phyloP scores from a whole-genome alignment of 2,113 vertebrate genomes.

The Hirundichthys speculiger region DNA sequence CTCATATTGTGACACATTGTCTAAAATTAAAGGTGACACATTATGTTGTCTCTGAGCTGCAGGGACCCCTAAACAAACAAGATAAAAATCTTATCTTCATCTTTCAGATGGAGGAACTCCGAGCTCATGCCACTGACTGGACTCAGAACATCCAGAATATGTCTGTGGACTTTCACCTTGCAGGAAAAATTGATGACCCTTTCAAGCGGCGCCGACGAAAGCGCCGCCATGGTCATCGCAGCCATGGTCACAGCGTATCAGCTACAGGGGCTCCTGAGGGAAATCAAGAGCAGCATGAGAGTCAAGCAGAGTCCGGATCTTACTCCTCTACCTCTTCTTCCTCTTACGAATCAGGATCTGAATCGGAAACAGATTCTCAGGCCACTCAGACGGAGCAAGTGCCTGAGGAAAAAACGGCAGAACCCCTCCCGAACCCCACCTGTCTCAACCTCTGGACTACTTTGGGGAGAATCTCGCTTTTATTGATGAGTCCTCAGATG shows the following conservation, averaged over 20 bases:
- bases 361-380: slow-evolving; percentile 73
- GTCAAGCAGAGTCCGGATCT: slow-evolving; percentile 67
- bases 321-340: slow-evolving; percentile 68
- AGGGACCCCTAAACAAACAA: neutral
- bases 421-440: slow-evolving; percentile 38
- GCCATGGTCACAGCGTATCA: slow-evolving; percentile 44
- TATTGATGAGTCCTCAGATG: slow-evolving; percentile 91
- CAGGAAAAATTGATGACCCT: slow-evolving; percentile 81
- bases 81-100: slow-evolving; percentile 1
- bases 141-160: slow-evolving; percentile 86
- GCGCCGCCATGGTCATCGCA: slow-evolving; percentile 63
- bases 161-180: slow-evolving; percentile 83
- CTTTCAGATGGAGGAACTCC: slow-evolving; percentile 88
- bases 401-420: slow-evolving; percentile 53
- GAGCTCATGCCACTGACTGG: slow-evolving; percentile 90
- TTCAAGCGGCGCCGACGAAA: slow-evolving; percentile 71
- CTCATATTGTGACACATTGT: too few relatives aligned
- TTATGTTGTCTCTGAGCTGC: neutral
- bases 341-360: slow-evolving; percentile 73
- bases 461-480: slow-evolving; percentile 90
- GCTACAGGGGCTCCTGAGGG: slow-evolving; percentile 35
- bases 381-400: slow-evolving; percentile 75
- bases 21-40: too few relatives aligned
- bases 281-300: slow-evolving; percentile 35
- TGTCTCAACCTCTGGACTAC: slow-evolving; percentile 85